These are phyloP conservation scores for Drosophila saltans DNA, from an alignment of 1,140 invertebrate species.

Conservation along the genomic window DNA sequence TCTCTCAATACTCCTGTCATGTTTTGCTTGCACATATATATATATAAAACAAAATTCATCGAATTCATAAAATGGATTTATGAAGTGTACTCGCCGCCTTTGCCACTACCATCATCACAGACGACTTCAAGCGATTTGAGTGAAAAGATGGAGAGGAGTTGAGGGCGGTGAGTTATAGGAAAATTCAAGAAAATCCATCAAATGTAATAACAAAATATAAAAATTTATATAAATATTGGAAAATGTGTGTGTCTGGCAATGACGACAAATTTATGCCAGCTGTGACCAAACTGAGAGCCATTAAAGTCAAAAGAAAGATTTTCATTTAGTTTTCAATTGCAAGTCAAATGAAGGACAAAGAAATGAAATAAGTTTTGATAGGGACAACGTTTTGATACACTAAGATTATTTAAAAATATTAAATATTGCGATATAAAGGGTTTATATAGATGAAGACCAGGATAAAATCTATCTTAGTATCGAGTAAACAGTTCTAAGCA, in stretches of 20 bases:
- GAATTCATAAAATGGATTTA: slow-evolving; percentile 76
- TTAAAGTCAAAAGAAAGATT: slow-evolving; percentile 8
- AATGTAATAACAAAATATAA: slow-evolving; percentile 23
- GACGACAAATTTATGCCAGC: background rate
- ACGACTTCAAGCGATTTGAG: too few relatives aligned
- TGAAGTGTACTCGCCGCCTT: slow-evolving; percentile 39
- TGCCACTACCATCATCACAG: too few relatives aligned
- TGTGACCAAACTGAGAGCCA: slow-evolving; percentile 5
- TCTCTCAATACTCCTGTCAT: slow-evolving; percentile 1
- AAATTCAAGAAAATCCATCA: slow-evolving; percentile 56
- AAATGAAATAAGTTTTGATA: too few relatives aligned
- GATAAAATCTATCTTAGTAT: too few relatives aligned
- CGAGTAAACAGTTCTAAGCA: too few relatives aligned
- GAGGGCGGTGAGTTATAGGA: slow-evolving; percentile 12
- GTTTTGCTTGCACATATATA: slow-evolving; percentile 28
- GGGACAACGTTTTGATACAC: too few relatives aligned
- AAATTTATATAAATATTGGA: slow-evolving; percentile 40
- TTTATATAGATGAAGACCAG: too few relatives aligned
- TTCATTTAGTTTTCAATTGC: slow-evolving; percentile 7
- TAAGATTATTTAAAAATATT: too few relatives aligned
- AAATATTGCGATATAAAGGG: too few relatives aligned
- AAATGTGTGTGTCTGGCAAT: slow-evolving; percentile 1
- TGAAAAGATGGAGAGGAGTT: too few relatives aligned
- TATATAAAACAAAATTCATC: slow-evolving; percentile 67
- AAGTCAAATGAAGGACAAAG: background rate